Base-by-base conservation (phyloP, 2,888 invertebrate genomes). In the Kuschelorhynchus macadamiae region DNA sequence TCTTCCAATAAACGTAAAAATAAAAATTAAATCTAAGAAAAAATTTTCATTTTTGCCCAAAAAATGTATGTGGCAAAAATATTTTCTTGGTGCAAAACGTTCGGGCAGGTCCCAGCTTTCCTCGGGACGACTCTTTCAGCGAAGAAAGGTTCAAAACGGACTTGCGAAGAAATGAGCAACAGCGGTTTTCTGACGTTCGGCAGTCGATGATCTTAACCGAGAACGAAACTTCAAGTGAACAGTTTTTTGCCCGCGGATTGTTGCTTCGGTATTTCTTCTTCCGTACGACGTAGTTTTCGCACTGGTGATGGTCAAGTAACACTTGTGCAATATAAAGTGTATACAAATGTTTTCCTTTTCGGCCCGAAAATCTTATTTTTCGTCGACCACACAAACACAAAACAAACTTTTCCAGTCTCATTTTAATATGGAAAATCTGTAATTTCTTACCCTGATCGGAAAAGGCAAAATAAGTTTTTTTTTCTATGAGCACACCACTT, bases 171-270 rank as follows among this genome's bases (percentile, higher is more conserved):
- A 52, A 59, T 21, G 57, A 50, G 44, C 50, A 65, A 30, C 42
- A 65, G 49, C 44, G 30, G 47, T 47, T 47, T 36, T 47, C 49
- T 52, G 50, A 65, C 65, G 66, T 59, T 61, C 55, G 39, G 65
- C 52, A 44, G 46, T 33, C 56, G 55, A 65, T 49, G 67, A 71
- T 59, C 68, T 60, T 67, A 49, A 66, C 70, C 70, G 71, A 73
- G 67, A 73, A 72, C 69, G 71, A 75, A 71, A 71, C 53, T 56
- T 70, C 55, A 39, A 71, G 36, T 61, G 65, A 57, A 64, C 41
- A 50, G 64, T 59, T 61, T 64, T 61, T 67, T 65, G 41, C 53
- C 41, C 20, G 42, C 57, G 49, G 50, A 25, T 44, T 49, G 21
- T 16, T 59, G 50, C 50, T 68, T 50, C 33, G 25, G 49, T 32